These are phyloP conservation scores for Muscidifurax raptorellus DNA, from an alignment of 1,140 invertebrate genomes.

Conservation along the genomic window DNA sequence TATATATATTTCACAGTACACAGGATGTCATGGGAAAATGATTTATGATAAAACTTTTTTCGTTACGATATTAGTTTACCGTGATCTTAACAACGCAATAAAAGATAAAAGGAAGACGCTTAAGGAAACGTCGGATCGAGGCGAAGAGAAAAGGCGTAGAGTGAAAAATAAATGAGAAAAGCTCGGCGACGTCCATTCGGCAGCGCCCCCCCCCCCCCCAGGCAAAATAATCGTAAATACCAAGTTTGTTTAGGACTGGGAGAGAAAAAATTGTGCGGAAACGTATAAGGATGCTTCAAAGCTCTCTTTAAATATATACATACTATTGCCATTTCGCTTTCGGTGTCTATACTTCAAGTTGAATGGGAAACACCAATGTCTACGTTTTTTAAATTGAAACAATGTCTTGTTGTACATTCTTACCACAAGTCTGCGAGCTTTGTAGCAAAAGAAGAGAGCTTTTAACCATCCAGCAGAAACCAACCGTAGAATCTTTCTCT, in stretches of 20 bases:
- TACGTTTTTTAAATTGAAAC: too few species aligned
- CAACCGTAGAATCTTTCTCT: background rate
- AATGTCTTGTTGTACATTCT: too few species aligned
- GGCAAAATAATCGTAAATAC: conserved; percentile 15
- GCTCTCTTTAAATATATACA: background rate
- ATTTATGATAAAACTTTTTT: background rate
- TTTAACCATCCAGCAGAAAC: too few species aligned
- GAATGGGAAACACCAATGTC: too few species aligned
- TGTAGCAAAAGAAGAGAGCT: too few species aligned
- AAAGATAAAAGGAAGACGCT: background rate
- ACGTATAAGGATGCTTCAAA: background rate
- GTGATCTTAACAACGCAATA: background rate
- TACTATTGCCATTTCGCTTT: background rate
- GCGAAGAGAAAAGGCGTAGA: background rate
- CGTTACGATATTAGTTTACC: background rate
- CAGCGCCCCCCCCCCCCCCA: background rate
- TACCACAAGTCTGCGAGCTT: too few species aligned
- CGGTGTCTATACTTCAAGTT: too few species aligned
- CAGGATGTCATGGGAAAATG: background rate
- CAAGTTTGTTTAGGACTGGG: conserved; percentile 17
- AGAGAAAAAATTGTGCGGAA: background rate
- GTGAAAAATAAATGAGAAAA: conserved; percentile 36
- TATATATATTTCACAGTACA: background rate
- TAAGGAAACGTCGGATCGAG: background rate
- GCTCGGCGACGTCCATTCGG: conserved; percentile 5